Conservation (phyloP, 2,888 invertebrate genomes). For the Gari tellinella region DNA sequence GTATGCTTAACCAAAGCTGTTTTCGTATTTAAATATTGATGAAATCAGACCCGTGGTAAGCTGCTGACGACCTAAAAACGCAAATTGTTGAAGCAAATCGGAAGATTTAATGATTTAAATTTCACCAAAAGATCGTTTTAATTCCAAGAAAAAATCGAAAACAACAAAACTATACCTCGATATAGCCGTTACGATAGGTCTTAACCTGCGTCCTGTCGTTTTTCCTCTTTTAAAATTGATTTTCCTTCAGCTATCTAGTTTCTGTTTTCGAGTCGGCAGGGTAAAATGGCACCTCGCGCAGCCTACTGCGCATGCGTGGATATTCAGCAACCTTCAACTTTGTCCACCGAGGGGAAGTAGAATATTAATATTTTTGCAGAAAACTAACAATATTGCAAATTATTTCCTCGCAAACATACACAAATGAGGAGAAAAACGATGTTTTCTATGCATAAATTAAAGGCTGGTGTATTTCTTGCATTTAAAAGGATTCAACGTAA, state of each 20-base stretch:
- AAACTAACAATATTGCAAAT: too few relatives aligned
- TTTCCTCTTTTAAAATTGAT: constrained; percentile 14
- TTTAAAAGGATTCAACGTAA: too few relatives aligned
- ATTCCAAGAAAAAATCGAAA: neutral
- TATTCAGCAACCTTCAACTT: constrained; percentile 25
- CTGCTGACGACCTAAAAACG: neutral
- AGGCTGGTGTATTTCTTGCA: too few relatives aligned
- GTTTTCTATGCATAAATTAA: too few relatives aligned
- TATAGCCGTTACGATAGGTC: neutral
- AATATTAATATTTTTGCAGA: neutral
- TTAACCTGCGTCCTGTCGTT: neutral
- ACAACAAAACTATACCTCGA: neutral
- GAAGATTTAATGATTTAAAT: neutral
- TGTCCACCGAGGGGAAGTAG: constrained; percentile 9
- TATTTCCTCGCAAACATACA: too few relatives aligned
- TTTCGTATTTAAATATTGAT: neutral
- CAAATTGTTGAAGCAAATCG: neutral
- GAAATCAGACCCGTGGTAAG: neutral
- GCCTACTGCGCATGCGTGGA: constrained; percentile 17
- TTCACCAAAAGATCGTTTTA: neutral
- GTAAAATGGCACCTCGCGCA: constrained; percentile 20
- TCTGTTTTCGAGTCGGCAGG: constrained; percentile 5
- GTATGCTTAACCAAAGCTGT: neutral
- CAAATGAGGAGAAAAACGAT: too few relatives aligned
- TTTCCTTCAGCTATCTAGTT: constrained; percentile 15